Conservation (phyloP, 2,113 vertebrate species). For the Stigmatopora nigra region DNA sequence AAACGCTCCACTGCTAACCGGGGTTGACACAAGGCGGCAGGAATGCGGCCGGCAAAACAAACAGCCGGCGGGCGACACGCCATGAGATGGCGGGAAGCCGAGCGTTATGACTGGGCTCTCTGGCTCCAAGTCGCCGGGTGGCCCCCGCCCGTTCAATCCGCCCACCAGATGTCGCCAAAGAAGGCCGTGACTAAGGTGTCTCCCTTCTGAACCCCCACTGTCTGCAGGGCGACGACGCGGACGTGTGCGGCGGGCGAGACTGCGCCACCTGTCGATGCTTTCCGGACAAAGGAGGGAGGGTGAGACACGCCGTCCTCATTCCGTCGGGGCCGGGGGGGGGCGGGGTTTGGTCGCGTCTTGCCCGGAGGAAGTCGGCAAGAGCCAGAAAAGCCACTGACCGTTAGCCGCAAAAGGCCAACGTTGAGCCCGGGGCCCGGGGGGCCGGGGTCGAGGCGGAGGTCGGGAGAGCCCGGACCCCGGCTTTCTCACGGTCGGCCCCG, state of each 20-base stretch:
- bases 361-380: too few relatives aligned
- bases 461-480: not conserved
- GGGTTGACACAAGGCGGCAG: slow-evolving; percentile 54
- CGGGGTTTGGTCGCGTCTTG: too few relatives aligned
- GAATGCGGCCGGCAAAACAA: slow-evolving; percentile 56
- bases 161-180: too few relatives aligned
- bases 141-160: not conserved
- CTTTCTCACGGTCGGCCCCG: not conserved
- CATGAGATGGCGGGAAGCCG: slow-evolving; percentile 29
- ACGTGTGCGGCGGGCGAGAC: slow-evolving; percentile 72
- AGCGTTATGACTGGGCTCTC: not conserved
- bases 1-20: slow-evolving; percentile 52
- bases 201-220: not conserved
- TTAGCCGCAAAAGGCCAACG: too few relatives aligned
- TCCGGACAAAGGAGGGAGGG: slow-evolving; percentile 77
- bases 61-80: slow-evolving; percentile 37
- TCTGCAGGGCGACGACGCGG: slow-evolving; percentile 52
- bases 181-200: too few relatives aligned
- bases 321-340: too few relatives aligned
- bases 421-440: too few relatives aligned
- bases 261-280: slow-evolving; percentile 75
- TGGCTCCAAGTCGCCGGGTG: not conserved
- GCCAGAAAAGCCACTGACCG: too few relatives aligned
- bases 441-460: not conserved
- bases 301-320: slow-evolving; percentile 46